A percentile compares a stretch with the other conserved stretches of the same genome.
These are phyloP conservation scores for Drosophila cognata DNA, from an alignment of 2,888 invertebrate genomes.

Conservation along the genomic window DNA sequence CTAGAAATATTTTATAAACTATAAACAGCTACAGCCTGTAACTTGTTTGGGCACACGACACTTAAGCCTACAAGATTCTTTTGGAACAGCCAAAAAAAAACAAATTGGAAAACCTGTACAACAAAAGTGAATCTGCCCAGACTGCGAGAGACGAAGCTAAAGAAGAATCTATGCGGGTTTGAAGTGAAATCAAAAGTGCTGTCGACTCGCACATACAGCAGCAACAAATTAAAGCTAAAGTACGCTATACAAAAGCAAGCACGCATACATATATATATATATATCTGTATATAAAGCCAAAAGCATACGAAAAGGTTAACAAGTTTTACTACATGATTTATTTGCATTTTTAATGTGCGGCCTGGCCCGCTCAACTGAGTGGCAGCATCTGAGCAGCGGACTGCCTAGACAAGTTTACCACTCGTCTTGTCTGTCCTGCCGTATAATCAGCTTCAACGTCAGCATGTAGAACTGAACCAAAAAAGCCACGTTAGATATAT, in stretches of 20 bases:
- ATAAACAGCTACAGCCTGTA: constrained; percentile 48
- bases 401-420: constrained; percentile 67
- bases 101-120: constrained; percentile 61
- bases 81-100: constrained; percentile 35
- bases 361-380: constrained; percentile 52
- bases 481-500: constrained; percentile 21
- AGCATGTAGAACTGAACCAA: constrained; percentile 59
- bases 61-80: constrained; percentile 77
- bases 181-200: constrained; percentile 79
- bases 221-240: constrained; percentile 62
- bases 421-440: constrained; percentile 11
- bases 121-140: constrained; percentile 75
- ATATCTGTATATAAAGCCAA: constrained; percentile 33
- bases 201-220: constrained; percentile 53
- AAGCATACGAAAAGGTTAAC: constrained; percentile 82
- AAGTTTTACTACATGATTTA: constrained; percentile 82
- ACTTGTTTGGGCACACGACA: constrained; percentile 68
- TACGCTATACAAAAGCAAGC: constrained; percentile 32
- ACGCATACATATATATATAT: constrained; percentile 18
- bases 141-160: constrained; percentile 19
- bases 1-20: constrained; percentile 57
- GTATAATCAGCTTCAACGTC: constrained; percentile 15
- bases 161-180: constrained; percentile 53
- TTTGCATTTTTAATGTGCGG: constrained; percentile 78
- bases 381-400: constrained; percentile 40